Conservation (phyloP, 2,113 vertebrate species). For the Grammomys dolichurus region DNA sequence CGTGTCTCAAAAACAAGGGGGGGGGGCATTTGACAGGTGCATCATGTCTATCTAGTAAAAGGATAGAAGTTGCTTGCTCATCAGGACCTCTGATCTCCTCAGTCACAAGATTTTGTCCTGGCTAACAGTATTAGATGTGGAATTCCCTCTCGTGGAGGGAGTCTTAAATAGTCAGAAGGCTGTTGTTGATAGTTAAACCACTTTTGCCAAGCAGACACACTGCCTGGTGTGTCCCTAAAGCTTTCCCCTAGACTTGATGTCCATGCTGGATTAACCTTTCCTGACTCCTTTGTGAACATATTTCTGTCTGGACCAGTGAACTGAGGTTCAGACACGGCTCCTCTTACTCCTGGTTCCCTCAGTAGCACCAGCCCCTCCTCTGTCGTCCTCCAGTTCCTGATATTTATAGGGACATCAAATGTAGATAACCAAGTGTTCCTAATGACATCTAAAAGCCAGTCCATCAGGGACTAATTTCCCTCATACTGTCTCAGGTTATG, state of each 20-base stretch:
- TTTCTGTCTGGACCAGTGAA: background rate
- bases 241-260: background rate
- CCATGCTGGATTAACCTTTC: background rate
- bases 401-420: background rate
- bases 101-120: background rate
- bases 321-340: background rate
- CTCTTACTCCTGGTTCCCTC: background rate
- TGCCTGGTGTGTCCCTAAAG: background rate
- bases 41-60: background rate
- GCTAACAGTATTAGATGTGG: background rate
- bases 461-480: background rate
- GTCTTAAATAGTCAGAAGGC: background rate
- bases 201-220: background rate
- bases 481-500: background rate
- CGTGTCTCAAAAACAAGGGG: no score
- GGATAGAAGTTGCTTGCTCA: background rate
- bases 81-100: background rate
- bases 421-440: background rate
- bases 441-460: background rate
- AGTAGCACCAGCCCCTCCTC: background rate
- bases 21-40: background rate
- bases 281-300: background rate
- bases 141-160: background rate
- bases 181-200: background rate
- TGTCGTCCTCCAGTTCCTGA: background rate